phyloP scores from a whole-genome alignment of 2,113 vertebrate genomes.

The Salvator merianae region DNA sequence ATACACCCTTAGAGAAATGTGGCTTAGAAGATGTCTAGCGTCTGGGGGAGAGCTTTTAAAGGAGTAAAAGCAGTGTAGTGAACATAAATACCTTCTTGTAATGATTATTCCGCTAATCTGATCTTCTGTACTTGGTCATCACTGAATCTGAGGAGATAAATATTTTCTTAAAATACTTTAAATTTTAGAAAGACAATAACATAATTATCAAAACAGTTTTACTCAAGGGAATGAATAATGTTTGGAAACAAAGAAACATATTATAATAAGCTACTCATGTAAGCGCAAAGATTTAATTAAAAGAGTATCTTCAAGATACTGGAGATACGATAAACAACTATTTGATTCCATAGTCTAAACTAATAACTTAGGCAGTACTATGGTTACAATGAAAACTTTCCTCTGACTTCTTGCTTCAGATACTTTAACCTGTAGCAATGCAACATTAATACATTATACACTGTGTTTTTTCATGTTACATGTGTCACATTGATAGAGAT shows the following conservation, averaged over 20 bases:
- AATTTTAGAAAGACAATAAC: conserved; percentile 39
- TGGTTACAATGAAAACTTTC: background rate
- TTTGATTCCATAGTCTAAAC: background rate
- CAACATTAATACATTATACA: background rate
- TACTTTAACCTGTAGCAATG: background rate
- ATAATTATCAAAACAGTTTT: conserved; percentile 23
- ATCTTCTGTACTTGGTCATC: conserved; percentile 45
- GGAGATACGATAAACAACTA: background rate
- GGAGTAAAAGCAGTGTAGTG: conserved; percentile 43
- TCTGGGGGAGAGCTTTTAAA: conserved; percentile 49
- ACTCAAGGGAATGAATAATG: conserved; percentile 22
- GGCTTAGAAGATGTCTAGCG: conserved; percentile 35
- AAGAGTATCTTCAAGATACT: background rate
- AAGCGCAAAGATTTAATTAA: background rate
- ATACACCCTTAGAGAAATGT: conserved; percentile 34
- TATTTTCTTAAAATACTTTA: conserved; percentile 50
- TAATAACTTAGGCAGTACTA: background rate
- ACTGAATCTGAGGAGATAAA: conserved; percentile 34
- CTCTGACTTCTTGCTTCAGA: background rate
- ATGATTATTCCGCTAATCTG: conserved; percentile 49
- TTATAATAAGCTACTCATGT: background rate
- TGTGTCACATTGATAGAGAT: background rate
- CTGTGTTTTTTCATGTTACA: background rate
- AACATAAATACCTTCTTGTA: conserved; percentile 50
- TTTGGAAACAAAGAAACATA: background rate